A percentile compares a stretch with the other conserved stretches of the same genome.
Evolutionary conservation across 2,888 invertebrate genomes (phyloP).

Genomic region (Rhodophaea formosa): DNA sequence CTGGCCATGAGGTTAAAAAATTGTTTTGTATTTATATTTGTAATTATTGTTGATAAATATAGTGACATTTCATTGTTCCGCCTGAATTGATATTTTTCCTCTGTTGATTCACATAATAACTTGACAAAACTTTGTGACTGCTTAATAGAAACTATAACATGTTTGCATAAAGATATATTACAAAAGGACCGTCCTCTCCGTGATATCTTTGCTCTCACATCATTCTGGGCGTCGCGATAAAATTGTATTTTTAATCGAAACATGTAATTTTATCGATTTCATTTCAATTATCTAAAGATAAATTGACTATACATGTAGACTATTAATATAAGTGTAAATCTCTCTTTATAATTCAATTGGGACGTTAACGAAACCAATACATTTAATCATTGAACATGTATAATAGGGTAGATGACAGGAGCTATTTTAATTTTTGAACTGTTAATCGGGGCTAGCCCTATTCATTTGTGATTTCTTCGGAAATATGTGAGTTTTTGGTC

Average conservation of each 20-base stretch:
- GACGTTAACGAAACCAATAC: neutral
- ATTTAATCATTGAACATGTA: neutral
- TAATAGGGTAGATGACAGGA: neutral
- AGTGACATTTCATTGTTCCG: constrained; percentile 36
- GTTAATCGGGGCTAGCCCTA: neutral
- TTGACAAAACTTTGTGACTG: constrained; percentile 13
- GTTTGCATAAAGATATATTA: constrained; percentile 7
- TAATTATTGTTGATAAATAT: constrained; percentile 36
- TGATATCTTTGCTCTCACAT: neutral
- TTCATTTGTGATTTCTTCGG: neutral
- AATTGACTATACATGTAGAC: neutral
- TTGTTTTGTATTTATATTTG: constrained; percentile 15
- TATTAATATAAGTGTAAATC: neutral
- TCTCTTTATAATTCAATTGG: neutral
- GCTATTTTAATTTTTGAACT: neutral
- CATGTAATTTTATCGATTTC: neutral
- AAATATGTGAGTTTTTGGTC: neutral
- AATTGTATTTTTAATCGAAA: constrained; percentile 32
- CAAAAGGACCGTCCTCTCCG: constrained; percentile 10
- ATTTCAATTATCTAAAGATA: constrained; percentile 8
- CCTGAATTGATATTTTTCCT: constrained; percentile 29
- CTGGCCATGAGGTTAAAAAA: constrained; percentile 14
- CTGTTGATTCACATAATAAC: constrained; percentile 10
- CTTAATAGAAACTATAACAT: constrained; percentile 5
- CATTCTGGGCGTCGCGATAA: neutral